Evolutionary conservation across 2,797 vertebrate genomes (phyloP).

Genomic region (Austrolebias charrua): DNA sequence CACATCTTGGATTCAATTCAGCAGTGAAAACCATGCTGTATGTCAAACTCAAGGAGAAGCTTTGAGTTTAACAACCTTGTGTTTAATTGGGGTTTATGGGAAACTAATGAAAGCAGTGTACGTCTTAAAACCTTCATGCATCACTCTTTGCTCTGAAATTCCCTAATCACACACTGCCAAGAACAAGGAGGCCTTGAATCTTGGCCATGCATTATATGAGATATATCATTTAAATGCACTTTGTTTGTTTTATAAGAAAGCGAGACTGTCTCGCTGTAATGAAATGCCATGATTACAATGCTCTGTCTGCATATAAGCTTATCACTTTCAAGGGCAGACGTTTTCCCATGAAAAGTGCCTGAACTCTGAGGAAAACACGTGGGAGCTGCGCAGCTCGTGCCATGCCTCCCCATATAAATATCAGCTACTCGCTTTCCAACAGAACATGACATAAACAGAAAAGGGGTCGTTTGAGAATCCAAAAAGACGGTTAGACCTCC

Average conservation of each 20-base stretch:
- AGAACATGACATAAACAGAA: constrained; percentile 65
- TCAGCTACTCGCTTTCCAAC: constrained; percentile 36
- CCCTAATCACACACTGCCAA: constrained; percentile 53
- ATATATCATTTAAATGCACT: constrained; percentile 58
- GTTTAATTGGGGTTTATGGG: constrained; percentile 63
- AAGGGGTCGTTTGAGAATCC: constrained; percentile 50
- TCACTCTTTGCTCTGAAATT: constrained; percentile 56
- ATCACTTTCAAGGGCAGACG: constrained; percentile 60
- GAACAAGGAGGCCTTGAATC: constrained; percentile 64
- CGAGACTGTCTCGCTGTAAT: constrained; percentile 52
- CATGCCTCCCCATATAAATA: constrained; percentile 59
- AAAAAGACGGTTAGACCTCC: constrained; percentile 69
- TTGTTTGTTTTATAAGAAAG: constrained; percentile 65
- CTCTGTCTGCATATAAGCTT: constrained; percentile 46
- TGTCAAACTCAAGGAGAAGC: constrained; percentile 53
- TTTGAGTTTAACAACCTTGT: constrained; percentile 61
- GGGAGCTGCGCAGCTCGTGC: constrained; percentile 45
- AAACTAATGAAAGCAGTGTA: constrained; percentile 63
- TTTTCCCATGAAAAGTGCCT: constrained; percentile 49
- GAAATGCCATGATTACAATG: constrained; percentile 61
- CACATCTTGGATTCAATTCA: constrained; percentile 44
- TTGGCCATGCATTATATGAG: constrained; percentile 50
- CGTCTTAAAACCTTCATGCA: constrained; percentile 42
- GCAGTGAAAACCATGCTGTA: constrained; percentile 23
- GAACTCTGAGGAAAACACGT: constrained; percentile 57